Base-by-base conservation (phyloP, 2,113 vertebrate genomes). In the Gorsachius goisagi region DNA sequence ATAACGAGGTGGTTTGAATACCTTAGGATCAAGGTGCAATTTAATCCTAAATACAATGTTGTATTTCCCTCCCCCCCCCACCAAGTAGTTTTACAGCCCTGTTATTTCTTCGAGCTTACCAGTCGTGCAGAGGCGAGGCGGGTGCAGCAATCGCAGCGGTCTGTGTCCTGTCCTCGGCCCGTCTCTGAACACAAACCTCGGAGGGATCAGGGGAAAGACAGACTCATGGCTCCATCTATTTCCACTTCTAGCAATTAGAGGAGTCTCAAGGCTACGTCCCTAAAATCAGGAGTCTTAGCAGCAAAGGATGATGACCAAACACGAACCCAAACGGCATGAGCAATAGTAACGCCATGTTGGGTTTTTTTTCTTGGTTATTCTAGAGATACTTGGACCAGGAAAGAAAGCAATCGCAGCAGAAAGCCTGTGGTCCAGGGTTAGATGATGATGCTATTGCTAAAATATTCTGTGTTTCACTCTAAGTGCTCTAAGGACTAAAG, bases 291-390 rank as follows among this genome's bases (percentile, higher is more conserved):
- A 2, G 2, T 8, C 4, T 27, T 11, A 14, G 5, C 45, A 44
- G 41, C 41, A 8, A 5, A 2, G 21, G 32, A 5, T 8, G 32
- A 21, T 49, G 73, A 11, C 1, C 8, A 12, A 11, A 8, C 5
- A 6, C 4, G 59, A 56, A 32, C 22, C 5, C 27, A 24, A 63
- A 24, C 9, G 1, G 17, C 11, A 23, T 7, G 23, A 74, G 55
- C 35, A 35, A 0, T 3, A 22, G 10, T 4, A 11, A 5, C 35
- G 23, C 5, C 6, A 56, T 24, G 13, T 1, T 16, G 39, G 3
- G 6, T 0, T 1, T 12, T 1, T 12, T 45, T 78, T 41, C 17
- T 15, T 44, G 15, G 17, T 2, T 37, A 1, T 19, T 32, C 28
- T 19, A 32, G 52, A 13, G 32, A 6, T 7, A 1, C 18, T 37